These are phyloP conservation scores for Lytechinus variegatus DNA, from an alignment of 35 echinoderm and acorn worm species.

Conservation along the genomic window DNA sequence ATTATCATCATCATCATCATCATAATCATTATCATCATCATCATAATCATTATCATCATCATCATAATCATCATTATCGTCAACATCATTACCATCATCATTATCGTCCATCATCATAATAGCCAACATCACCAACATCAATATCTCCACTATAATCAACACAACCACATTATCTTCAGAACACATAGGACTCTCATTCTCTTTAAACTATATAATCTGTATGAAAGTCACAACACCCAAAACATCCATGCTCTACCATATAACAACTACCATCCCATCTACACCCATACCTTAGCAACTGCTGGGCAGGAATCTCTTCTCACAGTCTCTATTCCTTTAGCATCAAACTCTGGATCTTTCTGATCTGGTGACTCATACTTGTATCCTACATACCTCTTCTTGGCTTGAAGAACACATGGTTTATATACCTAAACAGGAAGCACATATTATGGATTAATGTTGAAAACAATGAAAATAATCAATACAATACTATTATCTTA, in stretches of 20 bases:
- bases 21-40: not conserved
- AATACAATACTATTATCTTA: no score
- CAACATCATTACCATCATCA: not conserved
- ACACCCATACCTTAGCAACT: conserved; percentile 83
- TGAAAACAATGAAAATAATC: not conserved
- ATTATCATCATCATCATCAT: not conserved
- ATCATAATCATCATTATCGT: not conserved
- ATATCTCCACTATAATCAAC: no score
- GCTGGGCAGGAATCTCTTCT: conserved; percentile 91
- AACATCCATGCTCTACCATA: no score
- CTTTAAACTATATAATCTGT: no score
- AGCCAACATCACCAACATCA: no score
- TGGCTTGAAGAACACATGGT: conserved; percentile 92
- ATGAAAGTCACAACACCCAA: no score
- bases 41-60: no score
- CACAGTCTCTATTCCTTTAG: conserved; percentile 97
- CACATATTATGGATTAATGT: no score
- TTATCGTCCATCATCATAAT: not conserved
- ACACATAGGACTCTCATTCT: no score
- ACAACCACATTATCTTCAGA: no score
- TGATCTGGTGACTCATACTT: conserved; percentile 93
- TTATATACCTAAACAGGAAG: conserved; percentile 71
- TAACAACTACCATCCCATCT: not conserved
- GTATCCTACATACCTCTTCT: conserved; percentile 97
- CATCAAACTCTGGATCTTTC: conserved; percentile 87